phyloP scores from a whole-genome alignment of 2,888 invertebrate species.

The Sylvicola cinctus region DNA sequence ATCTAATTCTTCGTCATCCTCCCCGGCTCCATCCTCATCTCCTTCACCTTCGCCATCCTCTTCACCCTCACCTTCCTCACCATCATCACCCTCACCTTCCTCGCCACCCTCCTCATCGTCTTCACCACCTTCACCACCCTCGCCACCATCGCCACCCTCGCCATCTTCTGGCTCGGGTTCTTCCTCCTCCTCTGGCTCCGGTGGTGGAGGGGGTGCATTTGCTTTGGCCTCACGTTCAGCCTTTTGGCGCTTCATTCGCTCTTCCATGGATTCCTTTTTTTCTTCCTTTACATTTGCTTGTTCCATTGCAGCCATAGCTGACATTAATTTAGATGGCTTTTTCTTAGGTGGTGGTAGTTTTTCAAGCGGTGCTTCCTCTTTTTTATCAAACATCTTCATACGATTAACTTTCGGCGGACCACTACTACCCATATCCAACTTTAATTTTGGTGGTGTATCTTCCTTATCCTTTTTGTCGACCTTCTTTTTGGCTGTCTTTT shows the following conservation, averaged over 20 bases:
- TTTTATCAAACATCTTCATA: constrained; percentile 18
- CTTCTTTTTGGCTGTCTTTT: constrained; percentile 15
- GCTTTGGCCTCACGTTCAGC: constrained; percentile 11
- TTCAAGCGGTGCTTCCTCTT: constrained; percentile 15
- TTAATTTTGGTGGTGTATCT: constrained; percentile 21
- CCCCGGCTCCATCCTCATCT: constrained; percentile 3
- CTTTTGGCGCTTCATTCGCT: constrained; percentile 19
- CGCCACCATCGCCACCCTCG: constrained; percentile 9
- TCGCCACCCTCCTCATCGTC: constrained; percentile 8
- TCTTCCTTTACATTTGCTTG: constrained; percentile 18
- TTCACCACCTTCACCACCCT: constrained; percentile 8
- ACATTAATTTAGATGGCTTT: constrained; percentile 2
- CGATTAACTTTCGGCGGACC: constrained; percentile 20
- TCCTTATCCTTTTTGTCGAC: constrained; percentile 20
- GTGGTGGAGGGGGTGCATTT: constrained; percentile 12
- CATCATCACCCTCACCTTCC: constrained; percentile 8
- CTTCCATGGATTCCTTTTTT: constrained; percentile 16
- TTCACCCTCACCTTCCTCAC: constrained; percentile 2
- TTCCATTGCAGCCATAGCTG: constrained; percentile 16
- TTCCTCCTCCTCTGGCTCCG: constrained; percentile 9
- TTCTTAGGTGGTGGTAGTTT: constrained; percentile 3
- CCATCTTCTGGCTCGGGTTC: constrained; percentile 13
- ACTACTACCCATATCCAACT: constrained; percentile 21
- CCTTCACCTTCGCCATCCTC: constrained; percentile 2
- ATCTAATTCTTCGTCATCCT: constrained; percentile 4